Percentiles rank a stretch among this genome's conserved stretches.
Conservation (phyloP, 2,888 invertebrate genomes). For the Limnephilus auricula region DNA sequence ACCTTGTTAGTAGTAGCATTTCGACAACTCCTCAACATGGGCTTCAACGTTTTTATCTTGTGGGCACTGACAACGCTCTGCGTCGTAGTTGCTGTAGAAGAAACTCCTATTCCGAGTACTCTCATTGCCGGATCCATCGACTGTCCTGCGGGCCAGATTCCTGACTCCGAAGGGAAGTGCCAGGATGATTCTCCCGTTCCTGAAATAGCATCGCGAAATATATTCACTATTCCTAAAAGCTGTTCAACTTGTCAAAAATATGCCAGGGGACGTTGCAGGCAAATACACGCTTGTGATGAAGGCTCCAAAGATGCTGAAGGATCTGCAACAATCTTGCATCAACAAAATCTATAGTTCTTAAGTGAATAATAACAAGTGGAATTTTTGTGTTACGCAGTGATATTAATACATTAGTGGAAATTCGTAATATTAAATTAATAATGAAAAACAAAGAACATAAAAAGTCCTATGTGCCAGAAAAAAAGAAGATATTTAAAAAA, state of each 20-base stretch:
- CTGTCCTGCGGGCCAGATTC: conserved; percentile 71
- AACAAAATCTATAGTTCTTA: neutral
- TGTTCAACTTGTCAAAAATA: neutral
- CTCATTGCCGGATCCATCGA: conserved; percentile 71
- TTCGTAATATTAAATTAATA: too few species aligned
- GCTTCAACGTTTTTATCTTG: neutral
- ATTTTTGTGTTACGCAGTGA: neutral
- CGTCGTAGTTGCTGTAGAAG: neutral
- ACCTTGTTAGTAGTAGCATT: neutral
- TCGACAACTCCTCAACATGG: neutral
- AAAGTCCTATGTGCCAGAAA: too few species aligned
- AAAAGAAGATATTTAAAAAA: too few species aligned
- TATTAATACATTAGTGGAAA: neutral
- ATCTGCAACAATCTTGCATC: neutral
- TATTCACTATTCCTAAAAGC: neutral
- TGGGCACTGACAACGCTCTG: neutral
- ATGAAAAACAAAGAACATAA: too few species aligned
- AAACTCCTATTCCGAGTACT: conserved; percentile 63
- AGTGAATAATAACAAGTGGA: neutral
- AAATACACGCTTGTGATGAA: neutral
- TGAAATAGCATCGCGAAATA: neutral
- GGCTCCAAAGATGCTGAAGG: neutral
- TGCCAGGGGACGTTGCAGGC: neutral
- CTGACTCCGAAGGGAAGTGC: conserved; percentile 71
- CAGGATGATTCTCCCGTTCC: conserved; percentile 65